Evolutionary conservation across 2,888 invertebrate species (phyloP), one percentile per base, ranked within the genome.

Genomic region (Andrena camellia): DNA sequence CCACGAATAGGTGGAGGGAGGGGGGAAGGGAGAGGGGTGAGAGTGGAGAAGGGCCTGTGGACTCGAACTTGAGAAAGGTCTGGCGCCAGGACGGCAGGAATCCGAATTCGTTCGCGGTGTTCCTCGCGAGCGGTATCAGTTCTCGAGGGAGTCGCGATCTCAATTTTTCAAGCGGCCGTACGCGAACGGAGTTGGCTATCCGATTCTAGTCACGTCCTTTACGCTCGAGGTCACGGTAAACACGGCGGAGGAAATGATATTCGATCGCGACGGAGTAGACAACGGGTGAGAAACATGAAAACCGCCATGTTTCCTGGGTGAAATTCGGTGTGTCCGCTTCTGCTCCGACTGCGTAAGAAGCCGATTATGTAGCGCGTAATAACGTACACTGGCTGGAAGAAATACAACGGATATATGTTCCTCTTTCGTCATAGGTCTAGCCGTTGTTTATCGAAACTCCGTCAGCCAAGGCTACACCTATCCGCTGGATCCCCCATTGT

Each of bases 51-150:
- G 82, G 82, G 76, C 62, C 69, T 66, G 23, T 33, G 50, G 64
- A 59, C 42, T 70, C 72, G 69, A 68, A 75, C 71, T 73, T 72
- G 78, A 72, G 79, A 80, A 74, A 73, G 78, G 75, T 78, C 72
- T 74, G 81, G 78, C 82, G 82, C 82, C 79, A 81, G 83, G 74
- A 48, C 69, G 54, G 54, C 62, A 33, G 68, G 57, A 57, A 57
- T 26, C 33, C 81, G 77, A 86, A 86, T 87, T 74, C 48, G 71
- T 84, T 77, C 70, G 54, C 64, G 59, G 69, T 23, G 78, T 78
- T 69, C 71, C 52, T 33, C 50, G 52, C 35, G 50, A 33, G 17
- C 48, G 77, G 69, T 50, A 20, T n/a, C 31, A 4, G 13, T 23
- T 52, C 69, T 52, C 52, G 17, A 20, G 31, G 42, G 66, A 60